Evolutionary conservation across 2,797 vertebrate species (phyloP), one percentile per base, ranked within the genome.

Genomic region (Cephalopachus bancanus): DNA sequence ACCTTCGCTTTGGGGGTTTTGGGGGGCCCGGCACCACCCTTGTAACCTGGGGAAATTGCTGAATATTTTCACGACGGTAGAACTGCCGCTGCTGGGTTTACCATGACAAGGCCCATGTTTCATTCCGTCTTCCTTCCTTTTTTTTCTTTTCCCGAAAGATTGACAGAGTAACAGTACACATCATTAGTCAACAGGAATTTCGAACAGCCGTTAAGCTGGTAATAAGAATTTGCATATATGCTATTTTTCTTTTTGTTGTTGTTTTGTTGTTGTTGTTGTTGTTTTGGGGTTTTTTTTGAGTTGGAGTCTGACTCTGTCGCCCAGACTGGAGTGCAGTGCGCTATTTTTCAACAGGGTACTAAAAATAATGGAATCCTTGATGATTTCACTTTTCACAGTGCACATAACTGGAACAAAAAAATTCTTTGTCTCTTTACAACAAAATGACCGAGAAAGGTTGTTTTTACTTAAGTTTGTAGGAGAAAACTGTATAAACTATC

Each of bases 181-280:
- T 96, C 5, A 74, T 98, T 94, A 98, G 83, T 86, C 96, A 98
- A 90, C 65, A 97, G 84, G 95, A 98, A 89, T 98, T 98, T 95
- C 49, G 91, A 89, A 94, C 88, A 83, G 95, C 89, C 60, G 0
- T 62, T 37, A 85, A 98, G 74, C 91, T 97, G 79, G 85, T 98
- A 95, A 59, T 87, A 93, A 87, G 33, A 0, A 89, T 90, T 79
- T 83, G 37, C 12, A 57, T 67, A 33, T 9, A 28, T 79, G 5
- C 0, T 60, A 51, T 81, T 92, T 95, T 75, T 87, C 37, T 37
- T 37, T 37, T 37, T 37, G 37, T 37, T 37, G 37, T 37, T 37
- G 37, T 37, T 37, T 37, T 37, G n/a, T 37, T 37, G 2, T 37
- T 37, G 37, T 37, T 37, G 37, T 37, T 37, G 37, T 37, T 37